Evolutionary conservation across 30 jellyfish, hydroid and myxozoan species (phyloP).

Genomic region (Turritopsis rubra): DNA sequence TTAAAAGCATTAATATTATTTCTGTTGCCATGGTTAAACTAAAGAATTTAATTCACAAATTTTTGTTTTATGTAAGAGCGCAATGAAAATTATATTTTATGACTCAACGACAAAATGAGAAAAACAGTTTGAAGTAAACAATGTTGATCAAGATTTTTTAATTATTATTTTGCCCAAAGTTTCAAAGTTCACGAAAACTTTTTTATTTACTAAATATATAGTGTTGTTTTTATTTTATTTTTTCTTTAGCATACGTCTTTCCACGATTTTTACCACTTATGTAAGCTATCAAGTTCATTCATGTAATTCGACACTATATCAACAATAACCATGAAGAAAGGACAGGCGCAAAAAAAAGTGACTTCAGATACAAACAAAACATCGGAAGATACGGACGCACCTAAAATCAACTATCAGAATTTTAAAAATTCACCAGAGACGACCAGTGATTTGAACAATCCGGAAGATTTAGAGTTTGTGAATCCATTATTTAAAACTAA

Average conservation of each 20-base stretch:
- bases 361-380: background rate
- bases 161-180: background rate
- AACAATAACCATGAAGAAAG: background rate
- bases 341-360: background rate
- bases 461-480: slow-evolving; percentile 8
- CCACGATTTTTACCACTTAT: background rate
- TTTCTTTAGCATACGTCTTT: background rate
- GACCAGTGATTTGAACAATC: background rate
- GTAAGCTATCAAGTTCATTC: background rate
- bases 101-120: background rate
- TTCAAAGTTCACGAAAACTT: background rate
- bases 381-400: background rate
- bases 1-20: background rate
- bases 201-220: background rate
- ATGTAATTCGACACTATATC: background rate
- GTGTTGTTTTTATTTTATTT: background rate
- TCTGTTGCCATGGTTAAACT: background rate
- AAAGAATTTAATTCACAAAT: background rate
- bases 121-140: background rate
- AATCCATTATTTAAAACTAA: background rate
- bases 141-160: background rate
- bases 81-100: background rate
- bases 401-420: background rate
- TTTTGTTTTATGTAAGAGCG: background rate
- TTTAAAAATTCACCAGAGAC: background rate